Evolutionary conservation across 2,113 vertebrate genomes (phyloP), one percentile per base, ranked within the genome.

Genomic region (mouse (Mus musculus)): DNA sequence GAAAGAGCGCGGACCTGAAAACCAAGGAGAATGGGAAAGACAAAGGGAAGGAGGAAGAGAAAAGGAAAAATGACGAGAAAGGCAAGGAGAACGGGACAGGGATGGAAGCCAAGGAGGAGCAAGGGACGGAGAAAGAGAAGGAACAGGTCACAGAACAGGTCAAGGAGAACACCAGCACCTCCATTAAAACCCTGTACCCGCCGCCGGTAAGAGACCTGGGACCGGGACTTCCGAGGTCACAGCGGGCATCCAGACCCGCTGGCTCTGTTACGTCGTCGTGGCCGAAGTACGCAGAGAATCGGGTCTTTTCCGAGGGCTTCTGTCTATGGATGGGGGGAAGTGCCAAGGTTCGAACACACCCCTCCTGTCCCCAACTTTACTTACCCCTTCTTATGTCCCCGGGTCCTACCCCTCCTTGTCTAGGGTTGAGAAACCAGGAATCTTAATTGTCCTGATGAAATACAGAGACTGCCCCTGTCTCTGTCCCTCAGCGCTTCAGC

Each of bases 121-220:
- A 46, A 80, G 76, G 26, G 46, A 33, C 28, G 52, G 42, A 69
- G 93, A 46, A 39, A 26, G 33, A 76, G 71, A 46, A 4, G 14
- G 67, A 52, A n/a, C 76, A 13, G 10, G n/a, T 20, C 59, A 5
- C 56, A 30, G 82, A 85, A 63, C 59, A 46, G 39, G 82, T 86
- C 82, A 54, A 72, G 71, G 30, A 39, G 36, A 56, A 36, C 87
- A 39, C 69, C 69, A 39, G 7, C 86, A 11, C 36, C 30, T 10
- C 69, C 73, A 7, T n/a, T 0, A 61, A 30, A 49, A 19, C 46
- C 72, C 42, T 14, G 69, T 63, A 10, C 22, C 49, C 75, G 61
- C 92, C 59, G n/a, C 94, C 4, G 95, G 97, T 94, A 94, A 90
- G 96, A n/a, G 85, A 69, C 88, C 54, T 9, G 33, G 59, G 24